Evolutionary conservation across 2,888 invertebrate species (phyloP).

Genomic region (Pinctada fucata): DNA sequence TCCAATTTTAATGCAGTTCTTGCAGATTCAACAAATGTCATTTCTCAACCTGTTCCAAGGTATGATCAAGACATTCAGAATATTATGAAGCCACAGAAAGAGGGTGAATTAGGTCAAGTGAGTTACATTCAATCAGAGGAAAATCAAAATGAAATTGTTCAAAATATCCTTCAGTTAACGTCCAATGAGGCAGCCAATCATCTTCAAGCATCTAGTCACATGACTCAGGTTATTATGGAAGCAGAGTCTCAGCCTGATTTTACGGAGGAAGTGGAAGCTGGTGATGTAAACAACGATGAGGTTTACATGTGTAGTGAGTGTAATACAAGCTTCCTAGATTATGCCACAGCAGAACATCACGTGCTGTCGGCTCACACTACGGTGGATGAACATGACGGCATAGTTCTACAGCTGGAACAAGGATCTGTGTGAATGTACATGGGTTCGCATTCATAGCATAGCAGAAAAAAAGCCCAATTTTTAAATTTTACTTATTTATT

Average conservation of each 20-base stretch:
- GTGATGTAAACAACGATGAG: constrained; percentile 37
- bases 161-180: background rate
- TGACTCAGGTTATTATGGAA: background rate
- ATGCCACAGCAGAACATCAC: constrained; percentile 54
- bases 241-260: background rate
- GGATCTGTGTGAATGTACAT: no score
- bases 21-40: background rate
- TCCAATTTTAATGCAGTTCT: background rate
- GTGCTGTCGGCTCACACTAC: constrained; percentile 33
- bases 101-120: background rate
- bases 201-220: background rate
- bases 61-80: background rate
- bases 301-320: constrained; percentile 64
- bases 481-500: no score
- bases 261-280: background rate
- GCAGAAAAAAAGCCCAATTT: no score
- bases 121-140: background rate
- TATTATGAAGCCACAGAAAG: background rate
- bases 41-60: background rate
- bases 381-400: background rate
- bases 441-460: no score
- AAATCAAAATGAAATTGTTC: no score
- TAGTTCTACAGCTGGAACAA: no score
- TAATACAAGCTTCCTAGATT: constrained; percentile 49
- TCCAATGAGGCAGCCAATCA: background rate